Evolutionary conservation across 2,113 vertebrate species (phyloP), one percentile per base, ranked within the genome.

Genomic region (Xiphophorus maculatus): DNA sequence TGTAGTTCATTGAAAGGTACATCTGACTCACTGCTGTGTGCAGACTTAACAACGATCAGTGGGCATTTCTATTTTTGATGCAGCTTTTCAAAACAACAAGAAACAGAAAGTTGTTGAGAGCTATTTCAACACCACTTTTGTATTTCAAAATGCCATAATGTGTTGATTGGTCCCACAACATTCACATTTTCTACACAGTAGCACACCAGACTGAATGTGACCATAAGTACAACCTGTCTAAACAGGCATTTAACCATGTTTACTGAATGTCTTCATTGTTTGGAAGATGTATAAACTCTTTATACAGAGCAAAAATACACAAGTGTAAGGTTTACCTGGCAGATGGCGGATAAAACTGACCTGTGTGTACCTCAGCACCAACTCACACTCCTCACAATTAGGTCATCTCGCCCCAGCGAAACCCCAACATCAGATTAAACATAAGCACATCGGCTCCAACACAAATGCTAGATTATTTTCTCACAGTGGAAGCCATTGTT

Each of bases 31-130:
- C 66, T 19, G 4, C 44, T 40, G 64, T 63, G 74, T 51, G 63
- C 75, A 90, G 87, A 90, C 89, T 88, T 86, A 92, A 90, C 86
- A 92, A 92, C 82, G 87, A 29, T 82, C 89, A 94, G 90, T 79
- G 85, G 78, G 88, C 89, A 87, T 85, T 87, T 89, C 92, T 95
- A 95, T 95, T 96, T 95, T 94, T 93, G 93, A 90, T 80, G 62
- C 40, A 83, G 71, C 80, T 79, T 89, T 87, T 87, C 90, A 91
- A 82, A 89, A 93, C 91, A 95, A 93, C 93, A 95, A 93, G 92
- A 93, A 93, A 90, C 88, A 87, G 92, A 91, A 86, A 58, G 51
- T 3, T 58, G 87, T 84, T 85, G 89, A 48, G 19, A 25, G 74
- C 62, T 87, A 93, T 92, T 91, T 89, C 93, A 91, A 94, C 84